Evolutionary conservation across 2,888 invertebrate species (phyloP), one percentile per base, ranked within the genome.

Genomic region (Hetaerina titia): DNA sequence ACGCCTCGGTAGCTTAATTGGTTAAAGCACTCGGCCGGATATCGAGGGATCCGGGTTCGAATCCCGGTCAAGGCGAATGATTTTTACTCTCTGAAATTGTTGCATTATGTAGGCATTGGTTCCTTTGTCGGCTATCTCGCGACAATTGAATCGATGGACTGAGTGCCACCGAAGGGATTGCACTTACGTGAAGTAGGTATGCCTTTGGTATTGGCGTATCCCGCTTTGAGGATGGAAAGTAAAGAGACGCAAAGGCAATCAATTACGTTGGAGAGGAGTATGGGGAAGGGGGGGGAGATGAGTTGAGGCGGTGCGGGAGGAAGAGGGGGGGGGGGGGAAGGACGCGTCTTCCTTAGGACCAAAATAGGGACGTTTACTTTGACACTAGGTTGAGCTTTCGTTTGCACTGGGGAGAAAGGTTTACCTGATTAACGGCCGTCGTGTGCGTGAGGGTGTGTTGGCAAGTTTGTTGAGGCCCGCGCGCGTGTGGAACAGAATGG

Each of bases 281-380:
- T 13, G 60, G 60, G 22, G 69, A 69, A 69, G 19, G 69, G 69
- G 19, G 7, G 69, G 69, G 7, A 69, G 19, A 22, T 2, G 69
- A 69, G 22, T 17, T 22, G 45, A 45, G 69, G 69, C 19, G 19
- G 22, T 69, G 69, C 19, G 81, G 31, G 81, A 60, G 13, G 60
- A 60, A 15, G 60, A 11, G 81, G 81, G 31, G 11, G 11, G 81
- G 81, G 11, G 25, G 81, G 8, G 7, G 31, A 81, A 31, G 25
- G 81, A 81, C 81, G 11, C 81, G n/a, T 9, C 74, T n/a, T 25
- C 74, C 1, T 31, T 15, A 31, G 81, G 81, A 81, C 81, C 31
- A 31, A 81, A 81, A 81, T 81, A 31, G 81, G 81, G 81, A 81
- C 81, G 31, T 81, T 81, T 81, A 81, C 81, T 81, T 81, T 81